Conservation (phyloP, 2,113 vertebrate genomes). For the Pluvianellus socialis region DNA sequence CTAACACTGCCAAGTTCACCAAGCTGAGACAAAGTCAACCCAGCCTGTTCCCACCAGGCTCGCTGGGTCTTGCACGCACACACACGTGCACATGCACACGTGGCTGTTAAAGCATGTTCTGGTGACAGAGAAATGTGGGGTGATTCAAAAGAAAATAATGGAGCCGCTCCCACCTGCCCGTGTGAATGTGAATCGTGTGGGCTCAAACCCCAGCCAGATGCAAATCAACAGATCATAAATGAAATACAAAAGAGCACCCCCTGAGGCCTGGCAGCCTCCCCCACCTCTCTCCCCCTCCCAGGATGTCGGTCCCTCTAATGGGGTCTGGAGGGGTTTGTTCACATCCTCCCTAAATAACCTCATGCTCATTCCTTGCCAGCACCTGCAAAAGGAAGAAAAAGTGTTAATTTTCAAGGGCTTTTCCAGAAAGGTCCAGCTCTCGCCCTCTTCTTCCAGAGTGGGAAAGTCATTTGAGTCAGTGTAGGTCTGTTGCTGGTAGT, state of each 20-base stretch:
- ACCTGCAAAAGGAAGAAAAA: not conserved
- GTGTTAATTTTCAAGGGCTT: not conserved
- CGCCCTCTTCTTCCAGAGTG: not conserved
- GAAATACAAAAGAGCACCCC: not conserved
- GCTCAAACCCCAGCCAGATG: slow-evolving; percentile 5
- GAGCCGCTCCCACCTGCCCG: not conserved
- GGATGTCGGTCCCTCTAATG: not conserved
- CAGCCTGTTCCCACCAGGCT: not conserved
- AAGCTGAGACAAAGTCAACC: slow-evolving; percentile 8
- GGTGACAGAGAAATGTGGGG: not conserved
- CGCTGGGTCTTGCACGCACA: not conserved
- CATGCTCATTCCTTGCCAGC: not conserved
- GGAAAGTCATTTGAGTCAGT: not conserved
- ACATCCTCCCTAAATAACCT: not conserved
- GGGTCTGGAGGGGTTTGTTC: not conserved
- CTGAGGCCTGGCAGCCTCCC: not conserved
- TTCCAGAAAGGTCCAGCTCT: not conserved
- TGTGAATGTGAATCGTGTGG: not conserved
- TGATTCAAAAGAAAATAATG: slow-evolving; percentile 52
- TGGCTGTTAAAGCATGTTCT: not conserved
- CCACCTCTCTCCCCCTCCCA: not conserved
- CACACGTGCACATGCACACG: not conserved
- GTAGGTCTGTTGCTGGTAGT: not conserved
- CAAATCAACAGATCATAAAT: slow-evolving; percentile 17
- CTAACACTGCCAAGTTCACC: not conserved